phyloP scores from a whole-genome alignment of 1,140 invertebrate species.

The Cydia splendana region DNA sequence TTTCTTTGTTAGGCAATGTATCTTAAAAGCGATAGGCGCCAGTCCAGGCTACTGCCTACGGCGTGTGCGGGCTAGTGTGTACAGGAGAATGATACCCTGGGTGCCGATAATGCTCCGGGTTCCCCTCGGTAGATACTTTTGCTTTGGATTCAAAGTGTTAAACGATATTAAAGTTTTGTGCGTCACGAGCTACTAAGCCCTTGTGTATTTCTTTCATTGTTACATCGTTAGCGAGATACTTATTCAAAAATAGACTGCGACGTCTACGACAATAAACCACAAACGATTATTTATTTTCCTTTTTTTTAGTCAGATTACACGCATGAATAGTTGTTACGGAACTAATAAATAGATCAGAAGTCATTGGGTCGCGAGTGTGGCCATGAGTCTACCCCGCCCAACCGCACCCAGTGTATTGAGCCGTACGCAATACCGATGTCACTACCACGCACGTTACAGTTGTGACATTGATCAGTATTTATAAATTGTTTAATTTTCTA shows the following conservation, averaged over 20 bases:
- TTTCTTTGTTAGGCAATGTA: no score
- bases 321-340: slow-evolving; percentile 9
- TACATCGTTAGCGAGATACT: background rate
- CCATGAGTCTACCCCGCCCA: slow-evolving; percentile 29
- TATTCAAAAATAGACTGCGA: background rate
- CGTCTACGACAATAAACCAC: background rate
- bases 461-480: background rate
- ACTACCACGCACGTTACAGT: slow-evolving; percentile 12
- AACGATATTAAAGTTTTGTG: background rate
- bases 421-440: slow-evolving; percentile 17
- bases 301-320: background rate
- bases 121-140: background rate
- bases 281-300: background rate
- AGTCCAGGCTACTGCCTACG: no score
- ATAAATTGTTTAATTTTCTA: background rate
- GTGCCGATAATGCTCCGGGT: no score
- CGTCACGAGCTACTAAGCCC: background rate
- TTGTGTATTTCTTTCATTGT: slow-evolving; percentile 13
- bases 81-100: no score
- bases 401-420: slow-evolving; percentile 22
- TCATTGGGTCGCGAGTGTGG: slow-evolving; percentile 16
- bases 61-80: no score
- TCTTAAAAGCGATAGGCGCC: no score
- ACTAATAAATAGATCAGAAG: slow-evolving; percentile 12
- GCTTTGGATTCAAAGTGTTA: background rate